These are phyloP conservation scores for Bos javanicus DNA, from an alignment of 2,113 vertebrate genomes.

Conservation along the genomic window DNA sequence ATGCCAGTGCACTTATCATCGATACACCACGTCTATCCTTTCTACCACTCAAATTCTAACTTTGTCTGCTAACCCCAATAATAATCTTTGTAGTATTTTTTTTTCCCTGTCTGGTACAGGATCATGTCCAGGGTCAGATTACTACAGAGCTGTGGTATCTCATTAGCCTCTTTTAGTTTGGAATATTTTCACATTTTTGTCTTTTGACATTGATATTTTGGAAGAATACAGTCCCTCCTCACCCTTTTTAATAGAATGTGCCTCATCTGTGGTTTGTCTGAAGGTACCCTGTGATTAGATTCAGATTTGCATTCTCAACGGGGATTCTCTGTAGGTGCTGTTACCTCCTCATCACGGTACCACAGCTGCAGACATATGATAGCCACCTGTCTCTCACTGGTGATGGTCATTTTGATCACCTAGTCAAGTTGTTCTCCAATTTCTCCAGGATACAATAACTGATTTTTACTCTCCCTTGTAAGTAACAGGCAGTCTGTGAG, in stretches of 20 bases:
- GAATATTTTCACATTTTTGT: neutral
- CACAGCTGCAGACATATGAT: neutral
- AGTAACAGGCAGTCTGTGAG: neutral
- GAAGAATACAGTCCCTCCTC: neutral
- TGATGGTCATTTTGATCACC: neutral
- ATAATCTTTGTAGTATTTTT: neutral
- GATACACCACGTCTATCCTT: no score
- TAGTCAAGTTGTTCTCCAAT: neutral
- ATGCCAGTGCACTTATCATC: neutral
- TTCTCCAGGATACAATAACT: neutral
- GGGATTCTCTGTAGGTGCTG: neutral
- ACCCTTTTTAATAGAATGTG: neutral
- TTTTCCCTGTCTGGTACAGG: neutral
- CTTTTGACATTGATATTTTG: neutral
- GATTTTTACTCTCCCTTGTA: neutral
- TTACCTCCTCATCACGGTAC: neutral
- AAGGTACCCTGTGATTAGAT: neutral
- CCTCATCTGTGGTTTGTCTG: neutral
- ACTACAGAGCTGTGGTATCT: neutral
- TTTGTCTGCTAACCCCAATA: neutral
- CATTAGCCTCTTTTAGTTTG: neutral
- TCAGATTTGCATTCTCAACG: neutral
- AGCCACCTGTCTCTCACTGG: neutral
- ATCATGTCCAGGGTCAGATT: neutral
- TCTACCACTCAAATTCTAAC: neutral